A percentile compares a stretch with the other conserved stretches of the same genome.
Evolutionary conservation across 2,797 vertebrate genomes (phyloP).

Genomic region (Nyctibius grandis): DNA sequence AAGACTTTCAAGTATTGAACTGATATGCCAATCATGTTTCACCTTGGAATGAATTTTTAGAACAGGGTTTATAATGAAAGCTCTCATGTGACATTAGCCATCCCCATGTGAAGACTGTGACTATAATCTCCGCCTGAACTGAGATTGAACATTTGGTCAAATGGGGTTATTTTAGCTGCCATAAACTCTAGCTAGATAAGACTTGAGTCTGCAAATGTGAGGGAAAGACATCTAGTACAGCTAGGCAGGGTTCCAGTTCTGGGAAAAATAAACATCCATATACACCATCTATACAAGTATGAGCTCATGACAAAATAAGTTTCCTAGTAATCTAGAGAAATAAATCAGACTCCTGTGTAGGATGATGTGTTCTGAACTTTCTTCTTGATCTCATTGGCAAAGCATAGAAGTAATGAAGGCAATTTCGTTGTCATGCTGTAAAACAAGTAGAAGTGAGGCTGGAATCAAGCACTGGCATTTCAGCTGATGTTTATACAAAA

Average conservation of each 20-base stretch:
- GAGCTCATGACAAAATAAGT: background rate
- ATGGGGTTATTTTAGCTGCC: background rate
- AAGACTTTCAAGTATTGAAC: background rate
- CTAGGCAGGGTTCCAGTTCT: background rate
- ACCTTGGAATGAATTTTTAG: background rate
- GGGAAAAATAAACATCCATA: background rate
- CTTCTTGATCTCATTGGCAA: background rate
- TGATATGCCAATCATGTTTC: background rate
- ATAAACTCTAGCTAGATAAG: background rate
- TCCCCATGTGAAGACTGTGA: background rate
- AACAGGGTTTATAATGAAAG: background rate
- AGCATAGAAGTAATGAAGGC: background rate
- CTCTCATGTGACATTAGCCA: background rate
- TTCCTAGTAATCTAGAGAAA: background rate
- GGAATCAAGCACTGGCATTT: background rate
- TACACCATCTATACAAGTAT: background rate
- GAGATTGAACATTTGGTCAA: background rate
- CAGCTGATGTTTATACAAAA: background rate
- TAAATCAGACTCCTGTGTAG: background rate
- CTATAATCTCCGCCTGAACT: background rate
- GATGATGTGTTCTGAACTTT: background rate
- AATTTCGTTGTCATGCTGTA: background rate
- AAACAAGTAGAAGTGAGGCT: background rate
- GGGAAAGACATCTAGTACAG: background rate
- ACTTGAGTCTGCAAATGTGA: background rate